phyloP scores from a whole-genome alignment of 2,888 invertebrate genomes.

The Neoitamus cyanurus region DNA sequence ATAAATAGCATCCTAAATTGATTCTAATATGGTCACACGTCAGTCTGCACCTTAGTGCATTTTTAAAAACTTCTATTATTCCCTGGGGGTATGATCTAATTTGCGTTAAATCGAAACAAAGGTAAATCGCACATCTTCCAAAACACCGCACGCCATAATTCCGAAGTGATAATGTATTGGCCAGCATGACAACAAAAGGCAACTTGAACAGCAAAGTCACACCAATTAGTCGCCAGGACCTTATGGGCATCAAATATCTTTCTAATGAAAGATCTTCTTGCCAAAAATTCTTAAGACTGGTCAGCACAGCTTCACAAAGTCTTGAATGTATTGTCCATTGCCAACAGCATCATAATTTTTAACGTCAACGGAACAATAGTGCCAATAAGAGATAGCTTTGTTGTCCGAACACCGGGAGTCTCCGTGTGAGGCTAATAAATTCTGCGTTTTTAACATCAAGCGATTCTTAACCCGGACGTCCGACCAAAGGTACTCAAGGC shows the following conservation, averaged over 20 bases:
- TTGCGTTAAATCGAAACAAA: conserved; percentile 30
- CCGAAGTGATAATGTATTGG: neutral
- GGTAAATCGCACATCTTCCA: neutral
- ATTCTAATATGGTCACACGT: neutral
- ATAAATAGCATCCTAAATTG: conserved; percentile 9
- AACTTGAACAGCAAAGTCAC: neutral
- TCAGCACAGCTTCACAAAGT: neutral
- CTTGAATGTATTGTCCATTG: neutral
- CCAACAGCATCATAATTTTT: conserved; percentile 32
- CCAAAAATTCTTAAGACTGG: neutral
- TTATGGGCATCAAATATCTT: conserved; percentile 8
- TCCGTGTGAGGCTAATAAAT: conserved; percentile 17
- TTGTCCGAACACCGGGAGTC: conserved; percentile 1
- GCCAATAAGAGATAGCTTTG: conserved; percentile 17
- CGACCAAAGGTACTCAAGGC: neutral
- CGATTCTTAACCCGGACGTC: conserved; percentile 27
- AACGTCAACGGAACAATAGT: neutral
- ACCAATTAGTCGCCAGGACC: conserved; percentile 9
- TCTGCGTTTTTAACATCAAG: neutral
- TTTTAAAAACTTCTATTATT: neutral
- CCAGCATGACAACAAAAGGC: neutral
- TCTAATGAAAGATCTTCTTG: conserved; percentile 11
- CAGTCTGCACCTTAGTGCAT: neutral
- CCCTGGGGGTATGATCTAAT: conserved; percentile 5
- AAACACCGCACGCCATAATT: neutral